Evolutionary conservation across 2,797 vertebrate species (phyloP), one percentile per base, ranked within the genome.

Genomic region (Sandelia bainsii): DNA sequence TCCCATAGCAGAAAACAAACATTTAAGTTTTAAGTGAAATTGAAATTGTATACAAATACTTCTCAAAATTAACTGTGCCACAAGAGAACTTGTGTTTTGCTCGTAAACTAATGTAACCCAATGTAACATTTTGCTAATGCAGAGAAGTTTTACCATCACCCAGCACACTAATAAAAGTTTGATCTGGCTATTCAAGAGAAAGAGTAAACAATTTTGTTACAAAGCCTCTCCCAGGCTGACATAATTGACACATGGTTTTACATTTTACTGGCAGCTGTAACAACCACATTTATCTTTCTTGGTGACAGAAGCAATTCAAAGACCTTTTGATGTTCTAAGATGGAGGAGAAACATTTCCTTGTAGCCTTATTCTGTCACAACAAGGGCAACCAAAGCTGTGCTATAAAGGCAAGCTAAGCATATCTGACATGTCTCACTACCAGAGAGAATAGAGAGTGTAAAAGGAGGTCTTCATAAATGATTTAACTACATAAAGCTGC

Each of bases 351-450:
- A 89, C 79, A 73, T 87, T 89, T 92, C 81, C 90, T 87, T 81
- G 80, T 89, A 92, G 88, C 90, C 92, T 89, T 93, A 92, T 94
- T 93, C 92, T 92, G 92, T 94, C 93, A 94, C 85, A 92, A 89
- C 88, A 89, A 88, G 83, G 87, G 80, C 67, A 76, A 66, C 76
- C 59, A 81, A 76, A 90, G 88, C 84, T 72, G 81, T 27, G 52
- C 86, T 77, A 77, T 76, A 89, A 93, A 91, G 77, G 84, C 83
- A 88, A 81, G 84, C 85, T 90, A 90, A 92, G 88, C 81, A 79
- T 72, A 86, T 89, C 82, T 89, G 91, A 93, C 92, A 90, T 69
- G 73, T 84, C 83, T 76, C 67, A 68, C 83, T 87, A 87, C 77
- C 75, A 74, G 69, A 59, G 61, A 85, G 85, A 87, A 89, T 86